Evolutionary conservation across 2,888 invertebrate genomes (phyloP).

Genomic region (Tuta absoluta): DNA sequence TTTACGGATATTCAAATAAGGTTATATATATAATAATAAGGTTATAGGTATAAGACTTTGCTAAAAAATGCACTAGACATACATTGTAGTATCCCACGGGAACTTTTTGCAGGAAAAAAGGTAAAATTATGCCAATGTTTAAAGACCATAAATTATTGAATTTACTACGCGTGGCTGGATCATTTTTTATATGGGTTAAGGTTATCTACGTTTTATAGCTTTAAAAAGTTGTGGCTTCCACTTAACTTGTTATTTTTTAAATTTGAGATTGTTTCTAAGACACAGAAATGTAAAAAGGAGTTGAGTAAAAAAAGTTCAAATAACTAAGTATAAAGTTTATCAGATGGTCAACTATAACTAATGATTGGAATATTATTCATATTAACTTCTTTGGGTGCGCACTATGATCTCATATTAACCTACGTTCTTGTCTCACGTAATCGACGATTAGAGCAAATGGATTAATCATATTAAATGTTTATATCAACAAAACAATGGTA

Average conservation of each 20-base stretch:
- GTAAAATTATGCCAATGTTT: neutral
- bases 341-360: slow-evolving; percentile 5
- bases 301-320: too few relatives aligned
- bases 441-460: slow-evolving; percentile 7
- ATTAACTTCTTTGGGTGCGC: slow-evolving; percentile 2
- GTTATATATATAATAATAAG: too few relatives aligned
- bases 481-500: neutral
- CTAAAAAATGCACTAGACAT: neutral
- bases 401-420: slow-evolving; percentile 25
- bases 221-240: neutral
- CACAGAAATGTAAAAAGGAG: neutral
- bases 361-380: slow-evolving; percentile 26
- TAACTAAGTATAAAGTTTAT: slow-evolving; percentile 20
- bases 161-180: neutral
- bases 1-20: slow-evolving; percentile 12
- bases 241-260: neutral
- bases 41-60: too few relatives aligned
- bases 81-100: slow-evolving; percentile 9
- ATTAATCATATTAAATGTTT: slow-evolving; percentile 1
- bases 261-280: neutral
- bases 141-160: neutral
- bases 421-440: slow-evolving; percentile 23
- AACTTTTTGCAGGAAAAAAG: slow-evolving; percentile 4
- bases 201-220: neutral
- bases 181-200: neutral